Base-by-base conservation (phyloP, 2,888 invertebrate genomes). In the Anoplius nigerrimus region DNA sequence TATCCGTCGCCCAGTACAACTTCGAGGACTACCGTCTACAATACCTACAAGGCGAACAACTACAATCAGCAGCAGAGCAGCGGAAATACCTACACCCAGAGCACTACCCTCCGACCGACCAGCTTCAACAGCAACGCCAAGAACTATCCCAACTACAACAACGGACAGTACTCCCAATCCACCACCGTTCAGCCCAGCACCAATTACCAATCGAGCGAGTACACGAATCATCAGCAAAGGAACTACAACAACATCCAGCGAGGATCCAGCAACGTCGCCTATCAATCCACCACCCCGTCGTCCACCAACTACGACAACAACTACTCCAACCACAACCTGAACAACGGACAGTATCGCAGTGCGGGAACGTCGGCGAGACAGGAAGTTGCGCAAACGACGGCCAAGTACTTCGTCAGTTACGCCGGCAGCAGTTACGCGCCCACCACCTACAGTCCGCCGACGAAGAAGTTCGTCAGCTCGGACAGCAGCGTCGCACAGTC, bases 371-470 rank as follows among this genome's bases (percentile, higher is more conserved):
- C 89, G 0, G 84, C 83, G 48, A 84, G 85, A 43, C 87, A 89
- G 18, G 86, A 85, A 4, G 84, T 88, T 11, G 86, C 89, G 18
- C 82, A 80, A 27, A 78, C 80, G 2, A 82, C 77, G 16, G 79
- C 80, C 13, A 85, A 82, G 22, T 80, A 83, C n/a, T 81, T 86
- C 15, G 73, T 82, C 0, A 91, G 89, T 73, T 91, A 89, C 66
- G 89, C 90, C 16, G 90, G 89, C 27, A 90, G 89, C 64, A 89
- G 88, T 72, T 90, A 89, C 62, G 79, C 87, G 1, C 90, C 91
- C 0, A 91, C 91, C 0, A 91, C 91, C 0, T 83, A 89, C 60
- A 88, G 88, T 52, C 89, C 90, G 8, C 75, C 81, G 0, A 82
- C 84, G 0, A 87, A 85, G 18, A 87, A 86, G 42, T 77, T 57